Evolutionary conservation across 2,113 vertebrate genomes (phyloP).

Genomic region (Nymphicus hollandicus): DNA sequence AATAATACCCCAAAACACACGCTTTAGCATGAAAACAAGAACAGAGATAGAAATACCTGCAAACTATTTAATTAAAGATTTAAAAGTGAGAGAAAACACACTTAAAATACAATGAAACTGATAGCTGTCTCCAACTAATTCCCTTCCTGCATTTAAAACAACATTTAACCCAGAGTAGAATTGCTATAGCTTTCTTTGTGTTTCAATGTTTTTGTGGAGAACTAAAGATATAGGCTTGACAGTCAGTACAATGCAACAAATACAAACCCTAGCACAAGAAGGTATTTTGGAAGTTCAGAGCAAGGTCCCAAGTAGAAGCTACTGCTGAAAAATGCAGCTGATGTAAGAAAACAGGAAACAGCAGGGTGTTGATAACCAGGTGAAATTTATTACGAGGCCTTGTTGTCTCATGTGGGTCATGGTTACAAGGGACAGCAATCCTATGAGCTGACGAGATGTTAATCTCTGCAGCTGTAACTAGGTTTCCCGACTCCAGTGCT

Average conservation of each 20-base stretch:
- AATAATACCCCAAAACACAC: not conserved
- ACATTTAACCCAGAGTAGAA: not conserved
- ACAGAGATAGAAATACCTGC: not conserved
- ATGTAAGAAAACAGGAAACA: not conserved
- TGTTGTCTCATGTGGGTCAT: not conserved
- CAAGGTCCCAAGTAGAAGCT: not conserved
- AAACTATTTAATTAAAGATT: not conserved
- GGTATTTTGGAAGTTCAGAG: not conserved
- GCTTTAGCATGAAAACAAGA: not conserved
- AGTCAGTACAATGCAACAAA: not conserved
- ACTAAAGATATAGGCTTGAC: not conserved
- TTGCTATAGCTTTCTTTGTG: not conserved
- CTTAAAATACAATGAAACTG: not conserved
- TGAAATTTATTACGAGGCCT: not conserved
- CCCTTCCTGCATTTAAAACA: not conserved
- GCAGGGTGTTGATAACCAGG: not conserved
- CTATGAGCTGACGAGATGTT: not conserved
- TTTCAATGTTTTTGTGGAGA: not conserved
- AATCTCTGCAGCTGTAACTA: not conserved
- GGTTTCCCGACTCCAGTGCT: not conserved
- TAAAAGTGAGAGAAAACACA: not conserved
- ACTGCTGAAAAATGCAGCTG: not conserved
- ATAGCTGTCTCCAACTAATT: not conserved
- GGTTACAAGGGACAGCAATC: not conserved
- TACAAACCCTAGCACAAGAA: not conserved